Evolutionary conservation across 1,140 invertebrate genomes (phyloP).

Genomic region (Pissodes strobi): DNA sequence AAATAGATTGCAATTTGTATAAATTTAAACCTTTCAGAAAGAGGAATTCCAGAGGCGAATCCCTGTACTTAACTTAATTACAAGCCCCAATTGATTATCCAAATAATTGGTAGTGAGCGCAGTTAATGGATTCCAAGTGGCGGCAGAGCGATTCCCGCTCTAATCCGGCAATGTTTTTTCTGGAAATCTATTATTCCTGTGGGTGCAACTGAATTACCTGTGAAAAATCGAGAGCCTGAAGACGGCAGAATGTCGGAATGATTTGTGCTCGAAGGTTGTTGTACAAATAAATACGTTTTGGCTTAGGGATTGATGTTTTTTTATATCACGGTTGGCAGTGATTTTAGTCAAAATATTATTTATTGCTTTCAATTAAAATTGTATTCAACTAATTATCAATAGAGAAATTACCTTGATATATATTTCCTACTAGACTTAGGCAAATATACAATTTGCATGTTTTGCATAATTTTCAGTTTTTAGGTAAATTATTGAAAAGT

Average conservation of each 20-base stretch:
- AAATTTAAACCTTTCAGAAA: constrained; percentile 20
- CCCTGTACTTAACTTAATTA: constrained; percentile 36
- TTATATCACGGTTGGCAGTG: no score
- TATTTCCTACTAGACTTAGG: no score
- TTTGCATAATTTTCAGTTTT: no score
- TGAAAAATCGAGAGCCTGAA: constrained; percentile 46
- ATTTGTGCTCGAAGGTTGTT: constrained; percentile 35
- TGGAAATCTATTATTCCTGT: constrained; percentile 44
- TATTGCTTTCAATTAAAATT: no score
- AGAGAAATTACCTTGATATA: no score
- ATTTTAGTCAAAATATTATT: no score
- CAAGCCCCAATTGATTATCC: constrained; percentile 33
- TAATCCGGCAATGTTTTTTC: constrained; percentile 38
- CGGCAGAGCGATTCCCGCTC: constrained; percentile 29
- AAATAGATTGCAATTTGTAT: not conserved
- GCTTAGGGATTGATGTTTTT: constrained; percentile 12
- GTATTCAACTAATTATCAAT: no score
- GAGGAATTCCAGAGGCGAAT: constrained; percentile 22
- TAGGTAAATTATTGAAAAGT: no score
- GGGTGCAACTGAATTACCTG: constrained; percentile 47
- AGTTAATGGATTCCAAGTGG: constrained; percentile 41
- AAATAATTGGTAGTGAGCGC: constrained; percentile 41
- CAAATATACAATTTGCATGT: no score
- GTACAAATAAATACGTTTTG: constrained; percentile 42
- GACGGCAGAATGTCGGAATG: constrained; percentile 42